Conservation (phyloP, 2,797 vertebrate genomes). For the Erethizon dorsatum region DNA sequence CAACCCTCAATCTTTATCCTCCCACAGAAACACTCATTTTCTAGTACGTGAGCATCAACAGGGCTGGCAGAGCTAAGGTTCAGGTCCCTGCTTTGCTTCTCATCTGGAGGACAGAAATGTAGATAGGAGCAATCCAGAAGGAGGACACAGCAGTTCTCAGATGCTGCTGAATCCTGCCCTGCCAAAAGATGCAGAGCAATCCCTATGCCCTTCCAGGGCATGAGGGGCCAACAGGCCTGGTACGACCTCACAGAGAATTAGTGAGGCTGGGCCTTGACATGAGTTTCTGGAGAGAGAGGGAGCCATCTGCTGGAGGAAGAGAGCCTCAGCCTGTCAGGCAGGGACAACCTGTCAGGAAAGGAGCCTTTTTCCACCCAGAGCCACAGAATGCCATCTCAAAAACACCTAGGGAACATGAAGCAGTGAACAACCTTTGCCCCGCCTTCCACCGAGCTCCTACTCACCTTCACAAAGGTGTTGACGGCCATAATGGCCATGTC, state of each 20-base stretch:
- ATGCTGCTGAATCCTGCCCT: not conserved
- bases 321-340: not conserved
- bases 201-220: not conserved
- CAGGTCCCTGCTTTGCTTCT: not conserved
- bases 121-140: not conserved
- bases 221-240: not conserved
- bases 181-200: not conserved
- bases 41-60: not conserved
- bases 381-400: accelerated
- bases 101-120: not conserved
- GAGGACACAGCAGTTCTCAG: not conserved
- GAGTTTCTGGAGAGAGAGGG: slow-evolving; percentile 27
- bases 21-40: not conserved
- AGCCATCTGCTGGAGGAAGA: slow-evolving; percentile 71
- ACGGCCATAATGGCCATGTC: slow-evolving; percentile 99
- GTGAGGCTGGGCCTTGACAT: not conserved
- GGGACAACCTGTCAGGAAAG: not conserved
- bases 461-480: slow-evolving; percentile 99
- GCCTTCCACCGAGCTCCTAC: not conserved
- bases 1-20: not conserved
- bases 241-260: not conserved
- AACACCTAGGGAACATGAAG: not conserved
- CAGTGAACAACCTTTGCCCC: not conserved
- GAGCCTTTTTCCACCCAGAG: not conserved
- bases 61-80: not conserved